These are phyloP conservation scores for Apantesis nais DNA, from an alignment of 2,888 invertebrate genomes.

Conservation along the genomic window DNA sequence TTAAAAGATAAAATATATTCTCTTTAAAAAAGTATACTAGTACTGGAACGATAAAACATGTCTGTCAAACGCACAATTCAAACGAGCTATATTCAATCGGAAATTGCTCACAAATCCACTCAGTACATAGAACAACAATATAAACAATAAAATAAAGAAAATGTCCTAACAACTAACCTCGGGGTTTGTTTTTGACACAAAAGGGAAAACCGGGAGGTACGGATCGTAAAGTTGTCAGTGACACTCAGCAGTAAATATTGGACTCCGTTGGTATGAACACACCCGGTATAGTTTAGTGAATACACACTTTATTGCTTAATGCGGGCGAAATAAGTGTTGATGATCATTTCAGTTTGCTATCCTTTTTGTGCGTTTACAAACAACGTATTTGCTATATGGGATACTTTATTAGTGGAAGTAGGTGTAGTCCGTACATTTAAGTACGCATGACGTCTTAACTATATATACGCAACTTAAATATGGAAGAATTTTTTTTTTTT, in stretches of 20 bases:
- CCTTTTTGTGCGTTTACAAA: background rate
- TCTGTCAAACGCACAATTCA: constrained; percentile 35
- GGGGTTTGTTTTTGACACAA: constrained; percentile 53
- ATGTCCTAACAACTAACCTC: constrained; percentile 53
- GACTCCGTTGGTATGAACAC: constrained; percentile 35
- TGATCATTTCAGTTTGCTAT: background rate
- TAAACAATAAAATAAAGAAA: constrained; percentile 56
- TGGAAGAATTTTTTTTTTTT: too few relatives aligned
- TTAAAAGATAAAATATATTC: background rate
- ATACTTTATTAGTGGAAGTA: background rate
- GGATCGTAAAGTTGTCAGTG: constrained; percentile 61
- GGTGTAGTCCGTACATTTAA: background rate
- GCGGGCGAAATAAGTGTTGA: constrained; percentile 2
- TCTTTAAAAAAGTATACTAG: background rate
- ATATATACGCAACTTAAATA: too few relatives aligned
- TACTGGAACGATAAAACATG: constrained; percentile 18
- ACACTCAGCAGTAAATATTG: constrained; percentile 59
- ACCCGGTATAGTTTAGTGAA: constrained; percentile 13
- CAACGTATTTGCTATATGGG: background rate
- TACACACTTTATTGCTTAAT: constrained; percentile 29
- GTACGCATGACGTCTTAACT: too few relatives aligned
- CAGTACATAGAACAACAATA: constrained; percentile 45
- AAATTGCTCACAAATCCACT: constrained; percentile 43
- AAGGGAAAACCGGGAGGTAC: constrained; percentile 42
- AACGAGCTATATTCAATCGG: constrained; percentile 42